phyloP scores from a whole-genome alignment of 2,113 vertebrate genomes.

The Dicerorhinus sumatrensis region DNA sequence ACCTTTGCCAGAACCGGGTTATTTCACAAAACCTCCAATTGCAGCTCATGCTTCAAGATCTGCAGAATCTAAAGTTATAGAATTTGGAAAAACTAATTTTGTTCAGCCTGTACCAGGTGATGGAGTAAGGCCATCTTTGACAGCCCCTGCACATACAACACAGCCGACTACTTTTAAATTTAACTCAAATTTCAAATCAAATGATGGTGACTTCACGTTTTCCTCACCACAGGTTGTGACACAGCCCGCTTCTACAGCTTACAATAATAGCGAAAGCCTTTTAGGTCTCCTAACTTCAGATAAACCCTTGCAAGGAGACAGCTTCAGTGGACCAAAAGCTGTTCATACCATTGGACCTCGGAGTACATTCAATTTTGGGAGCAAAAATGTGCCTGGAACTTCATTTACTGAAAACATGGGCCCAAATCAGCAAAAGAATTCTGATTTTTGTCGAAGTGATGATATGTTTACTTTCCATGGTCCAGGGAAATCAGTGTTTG shows the following conservation, averaged over 20 bases:
- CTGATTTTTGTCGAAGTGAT: constrained; percentile 88
- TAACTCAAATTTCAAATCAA: constrained; percentile 98
- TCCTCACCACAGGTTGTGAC: constrained; percentile 88
- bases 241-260: constrained; percentile 81
- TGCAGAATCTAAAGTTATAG: constrained; percentile 89
- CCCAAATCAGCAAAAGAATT: constrained; percentile 84
- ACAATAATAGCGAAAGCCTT: constrained; percentile 92
- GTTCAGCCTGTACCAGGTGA: constrained; percentile 89
- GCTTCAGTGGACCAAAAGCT: constrained; percentile 84
- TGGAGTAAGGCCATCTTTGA: constrained; percentile 88
- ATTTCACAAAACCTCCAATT: constrained; percentile 95
- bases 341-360: constrained; percentile 84
- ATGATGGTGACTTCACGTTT: constrained; percentile 97
- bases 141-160: constrained; percentile 86
- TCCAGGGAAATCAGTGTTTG: constrained; percentile 85
- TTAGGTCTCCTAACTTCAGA: constrained; percentile 95
- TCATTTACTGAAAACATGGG: constrained; percentile 87
- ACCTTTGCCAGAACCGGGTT: constrained; percentile 95
- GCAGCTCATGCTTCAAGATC: constrained; percentile 88
- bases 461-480: constrained; percentile 89
- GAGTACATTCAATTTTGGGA: constrained; percentile 91
- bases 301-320: constrained; percentile 90
- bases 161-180: constrained; percentile 95
- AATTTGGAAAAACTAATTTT: constrained; percentile 92
- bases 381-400: constrained; percentile 86